phyloP scores from a whole-genome alignment of 2,113 vertebrate species.

The Ameiurus melas region DNA sequence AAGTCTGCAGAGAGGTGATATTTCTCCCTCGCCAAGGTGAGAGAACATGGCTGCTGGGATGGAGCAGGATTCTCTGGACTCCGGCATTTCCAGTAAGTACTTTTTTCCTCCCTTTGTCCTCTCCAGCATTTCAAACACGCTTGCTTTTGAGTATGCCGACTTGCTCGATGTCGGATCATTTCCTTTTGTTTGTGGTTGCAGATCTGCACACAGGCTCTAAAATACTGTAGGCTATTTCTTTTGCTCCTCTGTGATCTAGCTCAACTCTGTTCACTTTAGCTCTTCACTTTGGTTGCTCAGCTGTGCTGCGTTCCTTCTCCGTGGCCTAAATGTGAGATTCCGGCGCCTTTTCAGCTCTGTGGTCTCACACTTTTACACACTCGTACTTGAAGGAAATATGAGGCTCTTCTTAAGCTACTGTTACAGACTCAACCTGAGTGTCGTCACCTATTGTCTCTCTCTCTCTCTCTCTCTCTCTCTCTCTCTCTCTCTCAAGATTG shows the following conservation, averaged over 20 bases:
- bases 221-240: neutral
- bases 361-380: neutral
- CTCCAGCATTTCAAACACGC: neutral
- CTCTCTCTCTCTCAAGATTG: neutral
- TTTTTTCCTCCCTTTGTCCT: neutral
- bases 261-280: neutral
- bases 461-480: neutral
- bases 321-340: neutral
- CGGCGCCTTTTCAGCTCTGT: neutral
- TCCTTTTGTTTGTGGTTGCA: neutral
- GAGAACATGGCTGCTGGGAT: conserved; percentile 36
- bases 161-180: neutral
- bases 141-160: neutral
- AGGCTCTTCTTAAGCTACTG: neutral
- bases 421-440: neutral
- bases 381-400: neutral
- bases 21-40: conserved; percentile 9
- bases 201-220: neutral
- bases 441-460: neutral
- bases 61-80: conserved; percentile 31
- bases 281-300: neutral
- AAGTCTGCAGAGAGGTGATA: conserved; percentile 14
- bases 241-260: neutral
- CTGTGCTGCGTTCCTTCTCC: neutral
- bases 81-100: conserved; percentile 51